A percentile compares a stretch with the other conserved stretches of the same genome.
phyloP scores from a whole-genome alignment of 1,140 invertebrate genomes.

The Chironomus tepperi region DNA sequence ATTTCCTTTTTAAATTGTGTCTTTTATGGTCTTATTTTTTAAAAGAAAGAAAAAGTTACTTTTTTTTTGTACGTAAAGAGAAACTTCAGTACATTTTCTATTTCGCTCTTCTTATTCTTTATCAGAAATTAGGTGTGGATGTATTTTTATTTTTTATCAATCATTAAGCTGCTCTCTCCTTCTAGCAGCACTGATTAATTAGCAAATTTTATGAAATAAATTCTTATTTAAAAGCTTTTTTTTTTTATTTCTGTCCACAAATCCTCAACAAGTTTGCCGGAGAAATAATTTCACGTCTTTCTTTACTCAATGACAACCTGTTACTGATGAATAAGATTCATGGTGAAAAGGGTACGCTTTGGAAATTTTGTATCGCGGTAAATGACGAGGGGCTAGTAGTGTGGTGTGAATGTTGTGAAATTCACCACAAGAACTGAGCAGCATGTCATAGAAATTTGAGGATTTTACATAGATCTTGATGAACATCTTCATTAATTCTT shows the following conservation, averaged over 20 bases:
- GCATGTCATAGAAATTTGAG: too few relatives aligned
- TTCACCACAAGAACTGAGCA: too few relatives aligned
- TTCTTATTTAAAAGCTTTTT: too few relatives aligned
- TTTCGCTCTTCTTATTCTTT: background rate
- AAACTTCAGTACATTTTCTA: conserved; percentile 19
- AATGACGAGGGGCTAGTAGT: too few relatives aligned
- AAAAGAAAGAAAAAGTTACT: background rate
- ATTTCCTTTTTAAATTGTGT: too few relatives aligned
- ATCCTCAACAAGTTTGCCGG: too few relatives aligned
- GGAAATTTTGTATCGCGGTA: too few relatives aligned
- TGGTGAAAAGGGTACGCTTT: background rate
- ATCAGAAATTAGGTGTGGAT: background rate
- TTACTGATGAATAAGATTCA: background rate
- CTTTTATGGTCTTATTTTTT: background rate
- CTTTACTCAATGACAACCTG: background rate
- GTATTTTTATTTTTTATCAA: background rate
- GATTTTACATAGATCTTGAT: too few relatives aligned
- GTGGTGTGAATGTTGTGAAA: too few relatives aligned
- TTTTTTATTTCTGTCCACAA: too few relatives aligned
- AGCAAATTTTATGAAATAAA: too few relatives aligned
- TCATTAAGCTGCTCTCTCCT: background rate
- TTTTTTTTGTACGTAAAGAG: background rate
- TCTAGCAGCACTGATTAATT: background rate
- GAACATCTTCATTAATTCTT: too few relatives aligned
- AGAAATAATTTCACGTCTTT: background rate